A percentile compares a stretch with the other conserved stretches of the same genome.
Conservation (phyloP, 2,888 invertebrate species). For the Caenorhabditis panamensis region DNA sequence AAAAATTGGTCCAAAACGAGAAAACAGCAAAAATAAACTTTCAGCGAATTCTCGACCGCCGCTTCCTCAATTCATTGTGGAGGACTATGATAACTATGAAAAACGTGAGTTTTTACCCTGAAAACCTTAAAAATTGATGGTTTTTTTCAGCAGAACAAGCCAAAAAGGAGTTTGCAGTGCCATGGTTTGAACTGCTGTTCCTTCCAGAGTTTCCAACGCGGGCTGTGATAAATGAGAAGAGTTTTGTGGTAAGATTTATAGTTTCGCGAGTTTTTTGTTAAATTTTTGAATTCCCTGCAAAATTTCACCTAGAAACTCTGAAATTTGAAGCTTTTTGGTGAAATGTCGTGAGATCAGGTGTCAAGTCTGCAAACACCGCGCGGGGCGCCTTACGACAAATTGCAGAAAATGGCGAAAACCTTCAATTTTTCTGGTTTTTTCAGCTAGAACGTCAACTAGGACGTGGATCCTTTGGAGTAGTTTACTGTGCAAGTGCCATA, state of each 20-base stretch:
- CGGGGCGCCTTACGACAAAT: too few relatives aligned
- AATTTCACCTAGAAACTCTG: not conserved
- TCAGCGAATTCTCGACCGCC: conserved; percentile 55
- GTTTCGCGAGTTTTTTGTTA: too few relatives aligned
- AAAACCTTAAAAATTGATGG: not conserved
- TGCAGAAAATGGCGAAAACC: too few relatives aligned
- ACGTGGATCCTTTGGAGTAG: conserved; percentile 93
- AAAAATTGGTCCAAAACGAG: too few relatives aligned
- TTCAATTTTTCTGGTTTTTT: conserved; percentile 61
- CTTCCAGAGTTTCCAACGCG: conserved; percentile 87
- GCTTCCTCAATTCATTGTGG: conserved; percentile 51
- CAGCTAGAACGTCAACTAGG: conserved; percentile 88
- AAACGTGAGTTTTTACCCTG: conserved; percentile 19
- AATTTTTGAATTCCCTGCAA: not conserved
- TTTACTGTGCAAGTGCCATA: conserved; percentile 87
- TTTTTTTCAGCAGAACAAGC: conserved; percentile 36
- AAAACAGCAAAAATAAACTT: too few relatives aligned
- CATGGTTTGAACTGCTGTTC: conserved; percentile 90
- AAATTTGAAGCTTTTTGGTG: not conserved
- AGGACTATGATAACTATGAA: conserved; percentile 56
- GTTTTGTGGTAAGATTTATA: conserved; percentile 82
- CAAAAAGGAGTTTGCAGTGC: conserved; percentile 86
- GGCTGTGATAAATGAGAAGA: conserved; percentile 83
- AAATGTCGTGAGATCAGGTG: too few relatives aligned
- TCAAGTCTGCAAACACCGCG: too few relatives aligned